Evolutionary conservation across 2,888 invertebrate species (phyloP).

Genomic region (Nasonia oneida): DNA sequence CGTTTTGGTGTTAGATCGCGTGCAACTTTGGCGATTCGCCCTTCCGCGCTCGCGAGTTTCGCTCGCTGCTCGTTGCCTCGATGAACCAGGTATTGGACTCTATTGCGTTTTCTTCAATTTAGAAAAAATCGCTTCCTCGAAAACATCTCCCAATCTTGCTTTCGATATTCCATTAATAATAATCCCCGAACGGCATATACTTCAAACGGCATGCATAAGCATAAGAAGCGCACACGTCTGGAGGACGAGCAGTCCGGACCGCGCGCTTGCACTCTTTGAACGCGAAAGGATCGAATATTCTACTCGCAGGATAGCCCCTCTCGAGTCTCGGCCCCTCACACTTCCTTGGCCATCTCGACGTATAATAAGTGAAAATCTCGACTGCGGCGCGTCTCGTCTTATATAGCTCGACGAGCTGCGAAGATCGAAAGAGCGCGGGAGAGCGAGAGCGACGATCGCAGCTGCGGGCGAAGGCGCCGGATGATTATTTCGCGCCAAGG

Average conservation of each 20-base stretch:
- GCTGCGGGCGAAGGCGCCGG: slow-evolving; percentile 74
- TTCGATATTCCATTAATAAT: background rate
- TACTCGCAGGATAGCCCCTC: background rate
- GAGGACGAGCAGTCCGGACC: background rate
- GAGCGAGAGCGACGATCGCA: slow-evolving; percentile 66
- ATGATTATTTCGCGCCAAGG: slow-evolving; percentile 76
- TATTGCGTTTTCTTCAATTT: background rate
- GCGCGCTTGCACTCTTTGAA: background rate
- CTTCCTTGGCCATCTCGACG: slow-evolving; percentile 1
- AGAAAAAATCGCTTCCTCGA: background rate
- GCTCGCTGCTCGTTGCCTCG: background rate
- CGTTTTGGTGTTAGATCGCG: background rate
- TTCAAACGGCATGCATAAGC: background rate
- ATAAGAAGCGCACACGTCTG: background rate
- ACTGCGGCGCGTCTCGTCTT: slow-evolving; percentile 20
- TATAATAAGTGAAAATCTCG: slow-evolving; percentile 24
- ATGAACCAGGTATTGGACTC: no score
- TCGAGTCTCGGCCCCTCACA: background rate
- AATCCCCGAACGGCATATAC: background rate
- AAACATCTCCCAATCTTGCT: background rate
- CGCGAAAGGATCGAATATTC: slow-evolving; percentile 21
- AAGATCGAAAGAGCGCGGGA: slow-evolving; percentile 62
- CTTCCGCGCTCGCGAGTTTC: background rate
- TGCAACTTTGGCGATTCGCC: background rate
- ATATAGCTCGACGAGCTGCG: background rate